Evolutionary conservation across 2,888 invertebrate genomes (phyloP), one percentile per base, ranked within the genome.

Genomic region (Ophraella communa): DNA sequence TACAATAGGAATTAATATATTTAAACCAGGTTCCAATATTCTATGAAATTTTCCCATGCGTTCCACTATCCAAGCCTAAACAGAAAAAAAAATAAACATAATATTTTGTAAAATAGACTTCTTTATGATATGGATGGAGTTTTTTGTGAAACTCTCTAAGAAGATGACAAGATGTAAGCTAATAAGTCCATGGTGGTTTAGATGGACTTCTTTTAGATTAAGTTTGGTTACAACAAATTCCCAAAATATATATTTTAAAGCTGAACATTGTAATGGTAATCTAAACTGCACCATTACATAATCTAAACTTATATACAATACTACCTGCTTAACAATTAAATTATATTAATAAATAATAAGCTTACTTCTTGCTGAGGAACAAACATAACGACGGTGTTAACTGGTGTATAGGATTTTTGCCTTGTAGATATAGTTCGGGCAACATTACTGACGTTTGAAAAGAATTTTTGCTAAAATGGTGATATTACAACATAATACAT

Each of bases 281-380:
- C n/a, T n/a, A n/a, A n/a, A n/a, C n/a, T n/a, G n/a, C n/a, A n/a
- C n/a, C n/a, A n/a, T n/a, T n/a, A n/a, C 27, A 27, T 10, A 27
- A 27, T 27, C 10, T 10, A 10, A 27, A 27, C 1, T 27, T 27
- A 10, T 10, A 10, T 27, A 27, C 7, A 27, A 27, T 10, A 1
- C 2, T 1, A 27, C 1, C 27, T 10, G 10, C 10, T 10, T 27
- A 8, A 27, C 27, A 7, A 27, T 10, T 27, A 10, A 3, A 11
- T 30, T 30, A 8, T 30, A 30, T 4, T 8, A 30, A 17, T 14
- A 7, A 7, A 17, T 2, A 7, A 14, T 33, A 62, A 45, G 70
- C 77, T 76, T 83, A 93, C 96, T 88, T 99, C 98, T 87, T 99
- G 99, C 82, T 99, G 98, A 3, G 99, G 99, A 20, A 99, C 99